A percentile compares a stretch with the other conserved stretches of the same genome.
Conservation (phyloP, 1,140 invertebrate genomes). For the Saxidomus purpurata region DNA sequence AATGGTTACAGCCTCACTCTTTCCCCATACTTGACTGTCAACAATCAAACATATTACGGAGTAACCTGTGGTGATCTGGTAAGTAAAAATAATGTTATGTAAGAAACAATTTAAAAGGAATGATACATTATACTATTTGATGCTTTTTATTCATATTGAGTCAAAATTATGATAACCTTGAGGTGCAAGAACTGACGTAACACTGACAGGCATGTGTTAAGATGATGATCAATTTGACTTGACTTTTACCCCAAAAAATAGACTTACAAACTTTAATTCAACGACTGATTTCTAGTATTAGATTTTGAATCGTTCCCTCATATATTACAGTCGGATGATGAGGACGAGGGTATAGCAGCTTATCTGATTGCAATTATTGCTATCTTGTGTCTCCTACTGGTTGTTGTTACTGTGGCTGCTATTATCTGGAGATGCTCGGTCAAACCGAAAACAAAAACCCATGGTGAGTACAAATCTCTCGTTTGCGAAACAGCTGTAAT, state of each 20-base stretch:
- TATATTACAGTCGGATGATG: constrained; percentile 17
- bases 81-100: not conserved
- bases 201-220: too few species aligned
- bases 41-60: constrained; percentile 46
- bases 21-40: constrained; percentile 42
- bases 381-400: not conserved
- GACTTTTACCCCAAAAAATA: too few species aligned
- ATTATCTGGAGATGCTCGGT: constrained; percentile 25
- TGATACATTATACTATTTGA: too few species aligned
- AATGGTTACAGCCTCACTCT: constrained; percentile 37
- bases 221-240: too few species aligned
- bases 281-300: too few species aligned
- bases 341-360: not conserved
- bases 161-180: too few species aligned
- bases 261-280: too few species aligned
- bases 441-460: constrained; percentile 54
- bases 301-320: too few species aligned
- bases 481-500: not conserved
- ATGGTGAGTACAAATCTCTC: constrained; percentile 15
- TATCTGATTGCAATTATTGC: constrained; percentile 51
- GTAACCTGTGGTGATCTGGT: constrained; percentile 44
- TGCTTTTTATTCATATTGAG: too few species aligned
- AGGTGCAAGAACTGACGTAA: too few species aligned
- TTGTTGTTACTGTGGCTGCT: not conserved
- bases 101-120: too few species aligned